Evolutionary conservation across 2,797 vertebrate species (phyloP), one percentile per base, ranked within the genome.

Genomic region (Diglossa cyanea): DNA sequence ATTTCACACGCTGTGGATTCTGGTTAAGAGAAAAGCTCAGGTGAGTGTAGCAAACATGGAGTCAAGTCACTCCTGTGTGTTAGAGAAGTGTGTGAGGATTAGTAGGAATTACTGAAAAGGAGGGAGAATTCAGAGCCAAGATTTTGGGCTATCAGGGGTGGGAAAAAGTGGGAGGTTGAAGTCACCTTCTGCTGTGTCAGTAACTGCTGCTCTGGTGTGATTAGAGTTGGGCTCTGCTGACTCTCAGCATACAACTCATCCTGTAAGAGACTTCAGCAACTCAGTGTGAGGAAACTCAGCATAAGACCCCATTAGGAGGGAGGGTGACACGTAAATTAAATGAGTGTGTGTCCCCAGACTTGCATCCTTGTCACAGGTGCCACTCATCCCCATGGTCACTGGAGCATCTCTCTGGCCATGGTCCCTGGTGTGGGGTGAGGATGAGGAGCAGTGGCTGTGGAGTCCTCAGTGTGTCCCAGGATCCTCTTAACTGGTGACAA

Each of bases 311-410:
- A 5, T 6, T 30, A 35, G 18, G 25, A 68, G 30, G 31, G n/a
- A 35, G 31, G 24, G 9, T 44, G 25, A 28, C 51, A 20, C 1
- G 58, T 24, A 1, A 0, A 40, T 50, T 13, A 8, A 42, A 31
- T 42, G 3, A 30, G 57, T 21, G 12, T 42, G 2, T 51, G 23
- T 51, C 50, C 45, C 4, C 40, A 88, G 21, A 9, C 28, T 31
- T 40, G 19, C 5, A 10, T 9, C 40, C n/a, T 33, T 68, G 60
- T 37, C 55, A 23, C 21, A n/a, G 51, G 19, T 80, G 61, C 42
- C 50, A 25, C 18, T 47, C 4, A 2, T 23, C 11, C 26, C 17
- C 9, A 4, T n/a, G 37, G 28, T n/a, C 40, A 30, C 26, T 2
- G 5, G 7, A 15, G 30, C 3, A 0, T 45, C 48, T 30, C 16